Conservation (phyloP, 2,888 invertebrate species). For the Meta bourneti region DNA sequence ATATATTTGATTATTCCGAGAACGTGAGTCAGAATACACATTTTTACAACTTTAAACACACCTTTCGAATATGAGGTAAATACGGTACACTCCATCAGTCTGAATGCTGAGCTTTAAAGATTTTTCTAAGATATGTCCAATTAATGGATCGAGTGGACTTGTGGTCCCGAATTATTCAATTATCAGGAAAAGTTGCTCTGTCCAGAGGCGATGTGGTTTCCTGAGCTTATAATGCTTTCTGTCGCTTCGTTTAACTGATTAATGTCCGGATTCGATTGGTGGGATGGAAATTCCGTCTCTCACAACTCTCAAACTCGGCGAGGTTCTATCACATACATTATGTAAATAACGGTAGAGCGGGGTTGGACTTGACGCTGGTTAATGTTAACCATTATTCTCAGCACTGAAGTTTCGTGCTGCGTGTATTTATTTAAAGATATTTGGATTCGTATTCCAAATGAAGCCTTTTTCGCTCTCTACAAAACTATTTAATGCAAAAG, state of each 20-base stretch:
- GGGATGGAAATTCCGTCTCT: neutral
- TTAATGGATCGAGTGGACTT: neutral
- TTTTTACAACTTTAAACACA: no score
- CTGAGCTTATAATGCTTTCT: neutral
- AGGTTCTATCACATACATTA: neutral
- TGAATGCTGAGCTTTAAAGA: no score
- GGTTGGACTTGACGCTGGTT: neutral
- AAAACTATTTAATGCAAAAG: no score
- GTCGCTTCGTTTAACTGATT: neutral
- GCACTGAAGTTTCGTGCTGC: neutral
- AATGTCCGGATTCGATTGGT: neutral
- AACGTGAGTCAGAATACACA: no score
- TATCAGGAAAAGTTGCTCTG: neutral
- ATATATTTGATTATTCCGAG: no score
- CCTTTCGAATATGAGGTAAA: no score
- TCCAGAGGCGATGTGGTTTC: neutral
- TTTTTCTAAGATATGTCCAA: no score
- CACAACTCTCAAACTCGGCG: no score
- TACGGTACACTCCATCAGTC: no score
- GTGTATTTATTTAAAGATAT: neutral
- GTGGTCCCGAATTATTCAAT: neutral
- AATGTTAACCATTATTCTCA: neutral
- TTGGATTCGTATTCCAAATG: neutral
- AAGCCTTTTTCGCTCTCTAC: no score
- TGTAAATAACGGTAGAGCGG: neutral